These are phyloP conservation scores for Diplodus sargus DNA, from an alignment of 2,797 vertebrate species.

Conservation along the genomic window DNA sequence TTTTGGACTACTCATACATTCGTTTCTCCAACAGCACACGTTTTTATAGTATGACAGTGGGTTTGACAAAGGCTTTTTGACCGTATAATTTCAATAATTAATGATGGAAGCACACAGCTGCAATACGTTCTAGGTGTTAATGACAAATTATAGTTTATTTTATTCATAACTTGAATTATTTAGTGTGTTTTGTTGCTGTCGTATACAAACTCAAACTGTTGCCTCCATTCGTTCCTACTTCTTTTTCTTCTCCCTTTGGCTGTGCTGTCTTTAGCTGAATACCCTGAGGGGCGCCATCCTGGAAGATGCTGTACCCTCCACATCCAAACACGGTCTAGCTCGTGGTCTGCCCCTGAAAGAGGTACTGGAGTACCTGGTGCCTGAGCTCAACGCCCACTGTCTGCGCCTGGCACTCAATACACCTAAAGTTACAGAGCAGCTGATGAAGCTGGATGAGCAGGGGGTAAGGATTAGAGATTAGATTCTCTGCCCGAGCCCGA, in stretches of 20 bases:
- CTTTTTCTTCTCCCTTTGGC: neutral
- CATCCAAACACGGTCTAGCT: slow-evolving; percentile 95
- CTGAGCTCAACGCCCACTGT: slow-evolving; percentile 95
- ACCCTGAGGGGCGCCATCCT: slow-evolving; percentile 95
- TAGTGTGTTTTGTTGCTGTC: neutral
- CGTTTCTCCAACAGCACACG: neutral
- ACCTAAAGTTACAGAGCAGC: slow-evolving; percentile 97
- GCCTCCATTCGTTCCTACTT: neutral
- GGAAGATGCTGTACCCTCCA: slow-evolving; percentile 96
- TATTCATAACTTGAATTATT: no score
- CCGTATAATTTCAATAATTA: neutral
- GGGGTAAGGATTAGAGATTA: slow-evolving; percentile 87
- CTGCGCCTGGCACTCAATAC: slow-evolving; percentile 97
- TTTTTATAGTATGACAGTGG: neutral
- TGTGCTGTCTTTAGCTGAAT: slow-evolving; percentile 86
- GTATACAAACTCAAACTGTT: neutral
- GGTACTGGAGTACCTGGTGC: slow-evolving; percentile 95
- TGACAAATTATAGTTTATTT: no score
- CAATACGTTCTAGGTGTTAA: neutral
- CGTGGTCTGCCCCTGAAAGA: slow-evolving; percentile 97
- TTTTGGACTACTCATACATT: neutral
- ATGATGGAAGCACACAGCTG: neutral
- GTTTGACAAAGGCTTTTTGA: neutral
- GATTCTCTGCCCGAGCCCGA: no score
- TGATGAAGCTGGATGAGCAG: slow-evolving; percentile 99